phyloP scores from a whole-genome alignment of 2,113 vertebrate genomes.

The Podarcis cretensis region DNA sequence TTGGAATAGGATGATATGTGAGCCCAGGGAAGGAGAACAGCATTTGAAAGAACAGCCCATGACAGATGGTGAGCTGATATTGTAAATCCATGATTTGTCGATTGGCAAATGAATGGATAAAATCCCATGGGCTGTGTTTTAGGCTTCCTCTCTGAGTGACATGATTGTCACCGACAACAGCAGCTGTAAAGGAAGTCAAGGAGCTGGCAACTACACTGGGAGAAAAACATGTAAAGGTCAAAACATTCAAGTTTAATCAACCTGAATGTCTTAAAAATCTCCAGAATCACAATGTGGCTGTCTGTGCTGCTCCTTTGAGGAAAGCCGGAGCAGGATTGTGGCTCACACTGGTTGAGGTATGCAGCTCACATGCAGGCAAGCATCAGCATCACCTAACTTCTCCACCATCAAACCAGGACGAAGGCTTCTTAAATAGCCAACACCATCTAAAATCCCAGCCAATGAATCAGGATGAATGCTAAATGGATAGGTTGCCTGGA shows the following conservation, averaged over 20 bases:
- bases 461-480: no score
- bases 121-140: slow-evolving; percentile 33
- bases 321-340: background rate
- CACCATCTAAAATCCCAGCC: no score
- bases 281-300: background rate
- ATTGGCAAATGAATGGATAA: slow-evolving; percentile 29
- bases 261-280: slow-evolving; percentile 21
- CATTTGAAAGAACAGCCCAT: slow-evolving; percentile 14
- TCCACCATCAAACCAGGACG: background rate
- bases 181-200: slow-evolving; percentile 5
- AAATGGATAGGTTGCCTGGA: no score
- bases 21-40: slow-evolving; percentile 13
- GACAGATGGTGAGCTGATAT: slow-evolving; percentile 38
- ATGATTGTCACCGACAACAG: slow-evolving; percentile 16
- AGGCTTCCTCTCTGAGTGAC: slow-evolving; percentile 33
- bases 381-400: no score
- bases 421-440: no score
- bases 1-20: background rate
- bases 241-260: slow-evolving; percentile 7
- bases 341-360: background rate
- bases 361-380: accelerated
- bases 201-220: background rate
- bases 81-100: slow-evolving; percentile 32
- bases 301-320: background rate
- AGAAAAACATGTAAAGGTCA: background rate